These are phyloP conservation scores for Sandelia bainsii DNA, from an alignment of 2,797 vertebrate species.

Conservation along the genomic window DNA sequence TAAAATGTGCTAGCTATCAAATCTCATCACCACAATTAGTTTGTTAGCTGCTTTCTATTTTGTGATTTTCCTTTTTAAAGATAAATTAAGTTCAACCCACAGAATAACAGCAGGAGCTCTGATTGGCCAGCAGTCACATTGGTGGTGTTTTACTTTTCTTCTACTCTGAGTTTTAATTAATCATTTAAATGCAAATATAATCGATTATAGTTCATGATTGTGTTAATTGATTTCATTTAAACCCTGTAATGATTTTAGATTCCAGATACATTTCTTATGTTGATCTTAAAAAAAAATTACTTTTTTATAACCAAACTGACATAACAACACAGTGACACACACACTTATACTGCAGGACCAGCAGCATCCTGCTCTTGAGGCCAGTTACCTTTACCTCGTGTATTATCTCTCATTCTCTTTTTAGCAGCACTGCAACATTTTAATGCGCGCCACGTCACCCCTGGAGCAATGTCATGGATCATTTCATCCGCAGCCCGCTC, in stretches of 20 bases:
- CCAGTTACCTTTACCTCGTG: conserved; percentile 36
- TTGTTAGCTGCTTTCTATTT: conserved; percentile 1
- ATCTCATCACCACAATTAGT: conserved; percentile 6
- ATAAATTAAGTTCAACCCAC: background rate
- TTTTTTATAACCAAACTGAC: no score
- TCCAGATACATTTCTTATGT: background rate
- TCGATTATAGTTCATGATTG: background rate
- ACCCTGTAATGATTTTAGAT: background rate
- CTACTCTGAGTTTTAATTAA: background rate
- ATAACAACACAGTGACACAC: background rate
- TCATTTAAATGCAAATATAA: conserved; percentile 4
- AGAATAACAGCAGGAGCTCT: conserved; percentile 7
- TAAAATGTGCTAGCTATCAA: background rate
- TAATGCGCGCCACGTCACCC: conserved; percentile 42
- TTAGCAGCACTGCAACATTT: conserved; percentile 38
- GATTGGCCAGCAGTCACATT: conserved; percentile 17
- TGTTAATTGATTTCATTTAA: conserved; percentile 4
- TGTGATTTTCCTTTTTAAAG: conserved; percentile 12
- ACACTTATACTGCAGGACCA: background rate
- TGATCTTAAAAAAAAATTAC: no score
- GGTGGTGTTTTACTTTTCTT: no score
- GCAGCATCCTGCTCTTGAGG: background rate
- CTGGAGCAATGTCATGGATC: conserved; percentile 45
- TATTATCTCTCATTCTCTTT: conserved; percentile 30
- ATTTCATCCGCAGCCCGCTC: conserved; percentile 47